Percentiles rank a stretch among this genome's conserved stretches.
phyloP scores from a whole-genome alignment of 2,113 vertebrate species.

The Perognathus longimembris region DNA sequence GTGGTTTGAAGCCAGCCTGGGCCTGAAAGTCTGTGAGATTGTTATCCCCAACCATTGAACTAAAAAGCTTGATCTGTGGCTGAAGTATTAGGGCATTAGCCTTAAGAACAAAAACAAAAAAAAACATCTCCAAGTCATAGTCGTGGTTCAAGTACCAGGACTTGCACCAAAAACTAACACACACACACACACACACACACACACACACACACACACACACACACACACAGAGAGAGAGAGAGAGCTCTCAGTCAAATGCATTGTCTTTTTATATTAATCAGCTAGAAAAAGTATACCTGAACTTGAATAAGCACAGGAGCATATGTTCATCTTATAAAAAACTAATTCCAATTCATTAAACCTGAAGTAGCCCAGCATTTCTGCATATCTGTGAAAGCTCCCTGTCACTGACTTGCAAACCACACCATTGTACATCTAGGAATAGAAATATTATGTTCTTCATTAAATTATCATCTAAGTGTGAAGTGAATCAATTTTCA shows the following conservation, averaged over 20 bases:
- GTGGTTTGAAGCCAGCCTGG: too few relatives aligned
- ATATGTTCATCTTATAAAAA: background rate
- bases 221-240: too few relatives aligned
- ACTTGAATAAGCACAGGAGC: background rate
- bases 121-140: too few relatives aligned
- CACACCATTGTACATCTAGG: background rate
- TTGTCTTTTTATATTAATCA: conserved; percentile 6
- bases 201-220: too few relatives aligned
- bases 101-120: too few relatives aligned
- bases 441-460: background rate
- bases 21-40: too few relatives aligned
- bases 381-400: background rate
- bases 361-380: background rate
- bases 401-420: background rate
- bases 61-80: too few relatives aligned
- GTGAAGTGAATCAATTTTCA: background rate
- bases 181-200: too few relatives aligned
- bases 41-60: too few relatives aligned
- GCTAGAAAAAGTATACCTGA: background rate
- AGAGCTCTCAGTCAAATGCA: background rate
- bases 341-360: background rate
- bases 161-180: too few relatives aligned
- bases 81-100: too few relatives aligned
- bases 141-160: too few relatives aligned
- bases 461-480: background rate